Conservation (phyloP, 2,797 vertebrate genomes). For the Erethizon dorsatum region DNA sequence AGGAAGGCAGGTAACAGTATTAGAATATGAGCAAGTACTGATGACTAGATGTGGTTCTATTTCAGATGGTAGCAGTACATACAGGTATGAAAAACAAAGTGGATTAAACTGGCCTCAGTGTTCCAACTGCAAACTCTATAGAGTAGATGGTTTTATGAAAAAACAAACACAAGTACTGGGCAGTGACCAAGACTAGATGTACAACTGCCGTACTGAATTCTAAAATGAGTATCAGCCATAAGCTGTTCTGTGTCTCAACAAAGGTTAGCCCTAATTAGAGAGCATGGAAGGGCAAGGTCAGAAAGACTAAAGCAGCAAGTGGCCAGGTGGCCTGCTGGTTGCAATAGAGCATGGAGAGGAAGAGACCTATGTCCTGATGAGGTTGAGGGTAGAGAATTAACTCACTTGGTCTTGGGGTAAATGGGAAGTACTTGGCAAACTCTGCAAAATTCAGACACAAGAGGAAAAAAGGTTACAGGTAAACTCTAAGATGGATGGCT, state of each 20-base stretch:
- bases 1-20: not conserved
- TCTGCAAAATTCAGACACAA: not conserved
- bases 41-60: not conserved
- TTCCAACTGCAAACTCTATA: not conserved
- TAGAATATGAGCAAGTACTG: not conserved
- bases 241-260: not conserved
- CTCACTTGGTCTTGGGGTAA: not conserved
- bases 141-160: not conserved
- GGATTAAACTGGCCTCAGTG: not conserved
- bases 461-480: not conserved
- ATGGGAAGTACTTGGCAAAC: not conserved
- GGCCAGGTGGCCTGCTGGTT: not conserved
- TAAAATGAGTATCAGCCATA: not conserved
- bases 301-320: not conserved
- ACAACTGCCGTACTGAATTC: not conserved
- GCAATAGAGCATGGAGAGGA: not conserved
- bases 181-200: not conserved
- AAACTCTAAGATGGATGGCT: not conserved
- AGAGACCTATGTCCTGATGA: not conserved
- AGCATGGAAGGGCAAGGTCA: not conserved
- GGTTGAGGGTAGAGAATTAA: not conserved
- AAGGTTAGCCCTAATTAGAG: not conserved
- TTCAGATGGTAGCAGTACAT: not conserved
- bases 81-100: not conserved
- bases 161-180: constrained; percentile 19